These are phyloP conservation scores for Scleropages formosus DNA, from an alignment of 2,797 vertebrate genomes.

Conservation along the genomic window DNA sequence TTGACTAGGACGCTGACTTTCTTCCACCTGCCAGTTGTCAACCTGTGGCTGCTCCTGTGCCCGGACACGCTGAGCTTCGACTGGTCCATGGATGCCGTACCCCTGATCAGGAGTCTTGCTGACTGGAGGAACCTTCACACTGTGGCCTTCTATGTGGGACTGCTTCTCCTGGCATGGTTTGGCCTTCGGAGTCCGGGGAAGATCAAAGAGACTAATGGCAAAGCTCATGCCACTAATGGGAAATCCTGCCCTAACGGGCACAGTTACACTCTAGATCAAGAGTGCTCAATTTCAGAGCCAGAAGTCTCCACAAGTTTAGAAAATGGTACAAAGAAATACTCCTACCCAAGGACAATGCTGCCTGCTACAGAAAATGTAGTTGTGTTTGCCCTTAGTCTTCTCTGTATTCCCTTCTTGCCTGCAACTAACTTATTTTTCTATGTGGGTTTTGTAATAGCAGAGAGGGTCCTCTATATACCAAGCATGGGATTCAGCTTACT, in stretches of 20 bases:
- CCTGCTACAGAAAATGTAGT: slow-evolving; percentile 89
- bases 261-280: slow-evolving; percentile 73
- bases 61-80: slow-evolving; percentile 95
- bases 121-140: slow-evolving; percentile 90
- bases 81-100: slow-evolving; percentile 98
- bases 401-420: slow-evolving; percentile 91
- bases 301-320: slow-evolving; percentile 65
- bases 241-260: slow-evolving; percentile 87
- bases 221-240: slow-evolving; percentile 78
- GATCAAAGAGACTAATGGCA: slow-evolving; percentile 74
- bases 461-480: slow-evolving; percentile 96
- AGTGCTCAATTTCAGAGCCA: slow-evolving; percentile 69
- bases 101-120: slow-evolving; percentile 78
- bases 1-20: slow-evolving; percentile 86
- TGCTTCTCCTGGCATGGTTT: slow-evolving; percentile 77
- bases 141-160: slow-evolving; percentile 77
- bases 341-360: slow-evolving; percentile 71
- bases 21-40: slow-evolving; percentile 86
- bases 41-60: slow-evolving; percentile 92
- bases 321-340: slow-evolving; percentile 81
- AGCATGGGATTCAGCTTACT: slow-evolving; percentile 99
- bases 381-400: slow-evolving; percentile 85
- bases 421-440: slow-evolving; percentile 98
- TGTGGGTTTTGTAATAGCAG: slow-evolving; percentile 97
- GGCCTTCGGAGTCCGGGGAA: slow-evolving; percentile 68